These are phyloP conservation scores for Todus mexicanus DNA, from an alignment of 2,797 vertebrate species.

Conservation along the genomic window DNA sequence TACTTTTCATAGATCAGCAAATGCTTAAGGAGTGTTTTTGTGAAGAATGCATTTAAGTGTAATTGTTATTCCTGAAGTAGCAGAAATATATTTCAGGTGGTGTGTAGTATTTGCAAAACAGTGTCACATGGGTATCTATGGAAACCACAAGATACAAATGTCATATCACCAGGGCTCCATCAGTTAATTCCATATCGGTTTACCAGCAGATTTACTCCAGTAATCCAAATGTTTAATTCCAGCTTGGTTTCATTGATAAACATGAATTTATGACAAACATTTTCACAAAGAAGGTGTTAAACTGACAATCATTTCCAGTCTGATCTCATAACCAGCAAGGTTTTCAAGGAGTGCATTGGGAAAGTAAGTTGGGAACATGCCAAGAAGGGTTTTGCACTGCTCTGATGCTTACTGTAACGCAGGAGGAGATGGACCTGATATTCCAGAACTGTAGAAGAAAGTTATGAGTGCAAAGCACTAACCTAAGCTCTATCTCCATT, in stretches of 20 bases:
- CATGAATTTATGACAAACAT: background rate
- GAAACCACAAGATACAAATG: background rate
- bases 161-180: background rate
- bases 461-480: background rate
- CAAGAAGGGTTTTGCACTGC: accelerated
- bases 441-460: background rate
- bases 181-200: background rate
- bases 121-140: background rate
- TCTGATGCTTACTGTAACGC: accelerated
- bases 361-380: background rate
- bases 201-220: background rate
- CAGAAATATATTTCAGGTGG: background rate
- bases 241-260: background rate
- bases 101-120: background rate
- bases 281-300: background rate
- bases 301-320: background rate
- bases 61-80: background rate
- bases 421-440: background rate
- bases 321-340: background rate
- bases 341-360: background rate
- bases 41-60: background rate
- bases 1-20: background rate
- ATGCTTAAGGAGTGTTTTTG: background rate
- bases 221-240: background rate
- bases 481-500: background rate